These are phyloP conservation scores for Apantesis nais DNA, from an alignment of 2,888 invertebrate genomes.

Conservation along the genomic window DNA sequence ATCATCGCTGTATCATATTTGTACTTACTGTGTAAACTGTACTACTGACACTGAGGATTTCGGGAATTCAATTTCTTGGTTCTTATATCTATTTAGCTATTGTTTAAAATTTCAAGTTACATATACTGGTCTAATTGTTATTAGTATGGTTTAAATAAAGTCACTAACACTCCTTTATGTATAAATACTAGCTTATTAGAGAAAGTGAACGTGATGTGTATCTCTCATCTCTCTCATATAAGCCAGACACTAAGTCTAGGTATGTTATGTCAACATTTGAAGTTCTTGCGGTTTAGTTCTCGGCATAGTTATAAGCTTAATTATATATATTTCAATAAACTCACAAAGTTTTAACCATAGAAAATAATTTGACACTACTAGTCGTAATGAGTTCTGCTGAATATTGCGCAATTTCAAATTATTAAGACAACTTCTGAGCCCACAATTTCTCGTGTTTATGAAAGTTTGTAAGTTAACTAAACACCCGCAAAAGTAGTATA, in stretches of 20 bases:
- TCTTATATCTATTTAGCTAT: neutral
- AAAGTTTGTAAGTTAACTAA: constrained; percentile 24
- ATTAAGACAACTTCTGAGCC: constrained; percentile 19
- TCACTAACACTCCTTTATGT: neutral
- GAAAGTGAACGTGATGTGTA: neutral
- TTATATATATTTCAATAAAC: constrained; percentile 35
- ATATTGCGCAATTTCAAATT: constrained; percentile 24
- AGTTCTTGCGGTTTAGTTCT: constrained; percentile 35
- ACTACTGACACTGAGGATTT: constrained; percentile 10
- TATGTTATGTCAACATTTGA: constrained; percentile 23
- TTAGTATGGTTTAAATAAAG: neutral
- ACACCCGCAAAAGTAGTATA: constrained; percentile 3
- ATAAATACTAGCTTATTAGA: neutral
- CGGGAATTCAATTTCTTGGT: constrained; percentile 1
- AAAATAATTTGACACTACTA: constrained; percentile 27
- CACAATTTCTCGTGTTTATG: constrained; percentile 16
- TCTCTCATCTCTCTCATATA: neutral
- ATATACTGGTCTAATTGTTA: neutral
- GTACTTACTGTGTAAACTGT: constrained; percentile 32
- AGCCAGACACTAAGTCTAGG: neutral
- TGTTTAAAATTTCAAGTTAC: neutral
- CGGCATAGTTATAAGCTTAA: constrained; percentile 28
- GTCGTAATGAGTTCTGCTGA: constrained; percentile 25
- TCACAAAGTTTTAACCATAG: constrained; percentile 30
- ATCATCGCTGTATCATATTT: constrained; percentile 40